Percentiles rank a stretch among this genome's conserved stretches.
Conservation (phyloP, 2,797 vertebrate genomes). For the Orestias chungarensis region DNA sequence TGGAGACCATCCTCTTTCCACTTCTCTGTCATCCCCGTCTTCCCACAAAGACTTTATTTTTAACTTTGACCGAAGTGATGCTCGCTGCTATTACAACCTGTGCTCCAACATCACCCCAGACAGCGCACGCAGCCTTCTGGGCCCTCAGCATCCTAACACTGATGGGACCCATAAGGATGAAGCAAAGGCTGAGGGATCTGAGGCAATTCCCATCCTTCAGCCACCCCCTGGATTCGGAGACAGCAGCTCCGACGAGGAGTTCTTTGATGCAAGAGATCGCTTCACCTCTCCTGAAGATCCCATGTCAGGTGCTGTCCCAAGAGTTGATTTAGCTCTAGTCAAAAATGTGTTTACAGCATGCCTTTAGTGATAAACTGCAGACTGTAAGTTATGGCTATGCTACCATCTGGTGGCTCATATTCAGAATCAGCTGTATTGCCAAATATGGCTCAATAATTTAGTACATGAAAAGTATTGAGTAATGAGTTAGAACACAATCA, state of each 20-base stretch:
- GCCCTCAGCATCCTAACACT: conserved; percentile 1
- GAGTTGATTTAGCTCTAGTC: conserved; percentile 64
- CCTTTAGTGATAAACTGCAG: not conserved
- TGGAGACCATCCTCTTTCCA: conserved; percentile 13
- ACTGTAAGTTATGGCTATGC: conserved; percentile 6
- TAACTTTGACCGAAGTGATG: conserved; percentile 78
- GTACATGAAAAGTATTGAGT: not conserved
- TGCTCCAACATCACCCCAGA: conserved; percentile 86
- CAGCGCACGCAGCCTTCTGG: conserved; percentile 74
- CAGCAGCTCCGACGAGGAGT: conserved; percentile 96
- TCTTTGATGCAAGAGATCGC: conserved; percentile 91
- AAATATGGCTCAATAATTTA: too few species aligned
- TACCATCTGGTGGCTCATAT: conserved; percentile 59
- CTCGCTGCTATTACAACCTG: conserved; percentile 84
- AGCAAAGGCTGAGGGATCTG: conserved; percentile 27
- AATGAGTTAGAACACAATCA: not conserved
- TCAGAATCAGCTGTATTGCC: too few species aligned
- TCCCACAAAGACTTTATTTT: conserved; percentile 72
- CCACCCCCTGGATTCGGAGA: conserved; percentile 88
- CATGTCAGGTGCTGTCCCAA: conserved; percentile 65
- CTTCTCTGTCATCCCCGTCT: conserved; percentile 38
- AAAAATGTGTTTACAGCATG: not conserved
- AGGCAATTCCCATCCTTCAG: conserved; percentile 73
- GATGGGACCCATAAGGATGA: conserved; percentile 17
- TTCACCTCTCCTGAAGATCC: conserved; percentile 82